Conservation (phyloP, 1,140 invertebrate species). For the Caenorhabditis briggsae region DNA sequence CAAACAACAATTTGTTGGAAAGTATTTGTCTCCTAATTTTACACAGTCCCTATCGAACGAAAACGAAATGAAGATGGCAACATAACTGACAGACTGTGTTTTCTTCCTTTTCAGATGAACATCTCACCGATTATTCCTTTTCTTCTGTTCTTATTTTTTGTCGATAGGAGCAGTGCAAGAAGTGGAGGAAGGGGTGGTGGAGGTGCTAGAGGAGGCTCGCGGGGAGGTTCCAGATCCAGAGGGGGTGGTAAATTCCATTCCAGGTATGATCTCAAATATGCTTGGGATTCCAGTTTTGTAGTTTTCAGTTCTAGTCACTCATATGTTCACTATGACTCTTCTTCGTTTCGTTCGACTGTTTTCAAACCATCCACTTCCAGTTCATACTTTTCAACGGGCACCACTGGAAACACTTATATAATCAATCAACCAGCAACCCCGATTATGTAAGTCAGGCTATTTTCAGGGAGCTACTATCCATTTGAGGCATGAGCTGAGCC, state of each 20-base stretch:
- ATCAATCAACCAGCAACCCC: constrained; percentile 6
- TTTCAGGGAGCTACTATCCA: not conserved
- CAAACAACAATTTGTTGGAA: not conserved
- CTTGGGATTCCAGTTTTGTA: too few species aligned
- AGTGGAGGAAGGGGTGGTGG: not conserved
- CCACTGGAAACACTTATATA: not conserved
- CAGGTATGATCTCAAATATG: not conserved
- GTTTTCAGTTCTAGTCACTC: not conserved
- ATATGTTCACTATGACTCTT: not conserved
- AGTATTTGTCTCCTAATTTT: not conserved
- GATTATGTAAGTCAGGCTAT: not conserved
- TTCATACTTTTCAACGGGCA: not conserved
- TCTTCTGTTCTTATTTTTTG: not conserved
- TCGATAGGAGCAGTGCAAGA: not conserved
- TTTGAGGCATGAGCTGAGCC: too few species aligned
- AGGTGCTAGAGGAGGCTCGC: not conserved
- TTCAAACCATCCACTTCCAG: not conserved
- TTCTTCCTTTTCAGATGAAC: not conserved
- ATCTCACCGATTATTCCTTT: not conserved
- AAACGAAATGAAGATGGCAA: not conserved
- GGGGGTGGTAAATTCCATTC: not conserved
- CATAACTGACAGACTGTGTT: not conserved
- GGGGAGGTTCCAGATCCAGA: not conserved
- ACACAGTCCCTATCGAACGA: not conserved
- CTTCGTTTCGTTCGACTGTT: not conserved